Evolutionary conservation across 2,797 vertebrate species (phyloP).

Genomic region (Picus viridis): DNA sequence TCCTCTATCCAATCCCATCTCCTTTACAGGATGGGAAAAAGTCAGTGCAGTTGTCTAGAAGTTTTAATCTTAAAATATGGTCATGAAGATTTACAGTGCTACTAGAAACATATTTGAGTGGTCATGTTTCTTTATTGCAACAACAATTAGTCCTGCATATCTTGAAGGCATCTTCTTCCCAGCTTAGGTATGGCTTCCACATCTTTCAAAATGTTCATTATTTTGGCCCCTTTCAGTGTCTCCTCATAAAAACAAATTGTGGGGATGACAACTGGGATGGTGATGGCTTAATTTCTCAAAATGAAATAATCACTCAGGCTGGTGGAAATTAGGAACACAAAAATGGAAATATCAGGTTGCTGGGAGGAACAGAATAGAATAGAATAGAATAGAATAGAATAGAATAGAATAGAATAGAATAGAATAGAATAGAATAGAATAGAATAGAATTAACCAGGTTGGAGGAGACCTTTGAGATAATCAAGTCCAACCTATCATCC

Average conservation of each 20-base stretch:
- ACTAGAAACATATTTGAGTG: background rate
- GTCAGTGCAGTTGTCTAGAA: fast-evolving
- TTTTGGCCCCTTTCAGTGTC: constrained; percentile 62
- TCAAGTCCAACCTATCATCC: too few species aligned
- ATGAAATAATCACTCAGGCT: constrained; percentile 31
- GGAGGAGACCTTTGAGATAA: too few species aligned
- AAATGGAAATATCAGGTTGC: background rate
- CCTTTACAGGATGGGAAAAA: background rate
- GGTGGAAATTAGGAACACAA: constrained; percentile 43
- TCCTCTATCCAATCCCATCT: background rate
- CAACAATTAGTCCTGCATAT: background rate
- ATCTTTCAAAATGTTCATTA: constrained; percentile 62
- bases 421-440: too few species aligned
- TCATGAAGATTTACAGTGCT: background rate
- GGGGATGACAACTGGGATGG: constrained; percentile 22
- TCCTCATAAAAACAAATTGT: constrained; percentile 57
- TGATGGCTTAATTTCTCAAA: constrained; percentile 64
- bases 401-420: too few species aligned
- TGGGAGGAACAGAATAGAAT: background rate
- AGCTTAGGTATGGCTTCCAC: background rate
- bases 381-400: too few species aligned
- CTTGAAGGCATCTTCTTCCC: background rate
- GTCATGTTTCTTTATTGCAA: background rate
- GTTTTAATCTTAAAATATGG: background rate
- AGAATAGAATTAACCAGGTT: too few species aligned